Evolutionary conservation across 2,797 vertebrate genomes (phyloP).

Genomic region (Hozukius guyotensis): DNA sequence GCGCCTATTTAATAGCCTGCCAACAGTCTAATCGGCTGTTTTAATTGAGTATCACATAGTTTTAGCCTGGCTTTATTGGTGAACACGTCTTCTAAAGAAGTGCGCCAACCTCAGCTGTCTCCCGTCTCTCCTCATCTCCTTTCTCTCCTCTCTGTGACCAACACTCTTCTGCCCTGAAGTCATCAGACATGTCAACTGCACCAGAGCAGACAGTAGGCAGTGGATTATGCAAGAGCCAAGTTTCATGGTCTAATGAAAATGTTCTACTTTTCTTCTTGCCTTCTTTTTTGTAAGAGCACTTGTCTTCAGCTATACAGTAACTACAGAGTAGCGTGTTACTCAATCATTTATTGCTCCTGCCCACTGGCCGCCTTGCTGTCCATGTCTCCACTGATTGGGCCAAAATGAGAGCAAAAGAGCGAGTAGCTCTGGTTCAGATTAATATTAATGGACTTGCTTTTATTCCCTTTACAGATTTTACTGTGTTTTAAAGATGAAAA

Average conservation of each 20-base stretch:
- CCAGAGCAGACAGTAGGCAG: constrained; percentile 29
- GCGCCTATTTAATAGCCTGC: too few relatives aligned
- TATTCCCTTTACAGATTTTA: constrained; percentile 45
- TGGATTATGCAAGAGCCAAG: constrained; percentile 59
- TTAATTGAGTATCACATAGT: not conserved
- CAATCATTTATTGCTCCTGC: constrained; percentile 65
- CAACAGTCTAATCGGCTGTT: not conserved
- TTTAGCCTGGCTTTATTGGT: not conserved
- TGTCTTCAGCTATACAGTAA: constrained; percentile 39
- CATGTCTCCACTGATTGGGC: constrained; percentile 54
- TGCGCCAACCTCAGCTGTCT: not conserved
- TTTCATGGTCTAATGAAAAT: constrained; percentile 61
- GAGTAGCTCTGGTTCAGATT: constrained; percentile 55
- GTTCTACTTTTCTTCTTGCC: constrained; percentile 14
- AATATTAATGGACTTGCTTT: constrained; percentile 68
- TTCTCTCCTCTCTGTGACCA: constrained; percentile 4
- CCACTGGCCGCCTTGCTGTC: constrained; percentile 35
- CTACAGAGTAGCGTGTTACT: constrained; percentile 52
- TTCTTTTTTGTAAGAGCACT: constrained; percentile 12
- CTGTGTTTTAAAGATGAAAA: constrained; percentile 48
- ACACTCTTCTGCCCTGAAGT: constrained; percentile 37
- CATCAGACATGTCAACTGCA: constrained; percentile 56
- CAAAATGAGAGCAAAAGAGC: constrained; percentile 56
- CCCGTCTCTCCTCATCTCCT: not conserved
- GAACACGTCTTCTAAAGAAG: not conserved